phyloP scores from a whole-genome alignment of 1,140 invertebrate species.

The Orussus abietinus region DNA sequence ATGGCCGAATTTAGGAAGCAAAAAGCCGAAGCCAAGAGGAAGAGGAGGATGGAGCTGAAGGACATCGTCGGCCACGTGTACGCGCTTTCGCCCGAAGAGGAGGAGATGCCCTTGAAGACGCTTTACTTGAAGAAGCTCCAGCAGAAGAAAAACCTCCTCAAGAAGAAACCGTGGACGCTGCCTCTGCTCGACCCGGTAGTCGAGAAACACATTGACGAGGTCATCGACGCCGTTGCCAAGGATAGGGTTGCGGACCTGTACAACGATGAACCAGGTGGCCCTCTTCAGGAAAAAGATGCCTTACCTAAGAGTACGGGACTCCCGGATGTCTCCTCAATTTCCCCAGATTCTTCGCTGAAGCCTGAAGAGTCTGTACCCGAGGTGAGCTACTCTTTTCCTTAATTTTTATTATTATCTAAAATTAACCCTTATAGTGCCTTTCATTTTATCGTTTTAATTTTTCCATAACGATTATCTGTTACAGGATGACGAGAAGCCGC shows the following conservation, averaged over 20 bases:
- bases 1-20: slow-evolving; percentile 16
- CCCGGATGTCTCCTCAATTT: no score
- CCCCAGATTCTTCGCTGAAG: no score
- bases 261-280: no score
- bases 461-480: no score
- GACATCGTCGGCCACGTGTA: slow-evolving; percentile 2
- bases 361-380: no score
- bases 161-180: slow-evolving; percentile 12
- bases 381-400: no score
- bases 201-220: slow-evolving; percentile 3
- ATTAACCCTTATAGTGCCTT: no score
- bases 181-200: slow-evolving; percentile 2
- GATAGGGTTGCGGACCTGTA: slow-evolving; percentile 4
- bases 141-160: slow-evolving; percentile 11
- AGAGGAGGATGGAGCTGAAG: slow-evolving; percentile 21
- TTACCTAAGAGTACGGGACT: no score
- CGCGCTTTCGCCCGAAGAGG: slow-evolving; percentile 20
- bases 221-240: slow-evolving; percentile 11
- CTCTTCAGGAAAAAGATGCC: no score
- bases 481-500: no score
- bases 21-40: slow-evolving; percentile 15
- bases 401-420: no score
- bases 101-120: slow-evolving; percentile 18
- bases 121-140: slow-evolving; percentile 19
- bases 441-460: no score